phyloP scores from a whole-genome alignment of 2,113 vertebrate species.

The Cygnus buccinator region DNA sequence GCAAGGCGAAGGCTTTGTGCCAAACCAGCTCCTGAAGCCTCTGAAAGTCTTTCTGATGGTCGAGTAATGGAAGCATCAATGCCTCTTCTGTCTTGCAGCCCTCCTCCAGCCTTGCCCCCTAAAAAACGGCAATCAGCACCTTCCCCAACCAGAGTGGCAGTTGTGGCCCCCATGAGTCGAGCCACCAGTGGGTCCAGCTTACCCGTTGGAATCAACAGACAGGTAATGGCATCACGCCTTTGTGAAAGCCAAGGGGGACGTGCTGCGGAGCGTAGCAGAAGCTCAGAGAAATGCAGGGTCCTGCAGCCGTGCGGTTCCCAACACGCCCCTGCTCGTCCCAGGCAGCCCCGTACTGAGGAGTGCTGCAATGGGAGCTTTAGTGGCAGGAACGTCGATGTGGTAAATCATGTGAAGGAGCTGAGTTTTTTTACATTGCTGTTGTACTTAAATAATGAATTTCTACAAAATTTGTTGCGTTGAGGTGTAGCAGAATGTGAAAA shows the following conservation, averaged over 20 bases:
- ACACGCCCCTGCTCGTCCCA: neutral
- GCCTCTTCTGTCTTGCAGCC: slow-evolving; percentile 75
- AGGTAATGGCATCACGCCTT: slow-evolving; percentile 75
- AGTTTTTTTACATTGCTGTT: neutral
- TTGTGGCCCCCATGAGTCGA: slow-evolving; percentile 96
- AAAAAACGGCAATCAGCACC: slow-evolving; percentile 95
- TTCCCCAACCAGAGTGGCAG: slow-evolving; percentile 92
- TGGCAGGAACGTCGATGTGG: neutral
- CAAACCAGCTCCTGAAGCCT: neutral
- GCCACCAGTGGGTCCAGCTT: slow-evolving; percentile 90
- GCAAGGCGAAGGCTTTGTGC: neutral
- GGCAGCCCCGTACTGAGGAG: neutral
- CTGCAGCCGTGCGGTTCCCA: neutral
- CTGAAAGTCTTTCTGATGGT: neutral
- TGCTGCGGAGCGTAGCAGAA: neutral
- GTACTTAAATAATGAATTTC: slow-evolving; percentile 20
- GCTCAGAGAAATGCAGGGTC: neutral
- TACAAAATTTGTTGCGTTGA: neutral
- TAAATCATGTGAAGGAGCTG: neutral
- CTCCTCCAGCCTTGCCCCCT: slow-evolving; percentile 92
- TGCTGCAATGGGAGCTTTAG: neutral
- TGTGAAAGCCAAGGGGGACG: neutral
- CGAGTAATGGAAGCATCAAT: neutral
- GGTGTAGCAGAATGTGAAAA: neutral
- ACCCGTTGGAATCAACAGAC: slow-evolving; percentile 90